Conservation (phyloP, 2,113 vertebrate species). For the Prochilodus magdalenae region DNA sequence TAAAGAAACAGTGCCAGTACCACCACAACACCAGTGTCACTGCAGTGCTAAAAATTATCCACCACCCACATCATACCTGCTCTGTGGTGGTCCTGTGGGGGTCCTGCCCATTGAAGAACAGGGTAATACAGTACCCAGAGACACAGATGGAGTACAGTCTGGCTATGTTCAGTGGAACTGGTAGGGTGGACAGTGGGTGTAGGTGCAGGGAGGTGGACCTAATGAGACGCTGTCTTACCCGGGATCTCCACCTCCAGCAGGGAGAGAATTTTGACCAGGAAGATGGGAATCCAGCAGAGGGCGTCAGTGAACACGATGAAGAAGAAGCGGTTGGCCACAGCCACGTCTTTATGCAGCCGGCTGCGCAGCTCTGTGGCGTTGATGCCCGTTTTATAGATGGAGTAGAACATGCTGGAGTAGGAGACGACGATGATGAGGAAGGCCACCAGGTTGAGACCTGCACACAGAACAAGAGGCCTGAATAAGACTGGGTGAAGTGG, state of each 20-base stretch:
- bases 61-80: too few species aligned
- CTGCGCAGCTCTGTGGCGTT: constrained; percentile 75
- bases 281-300: constrained; percentile 90
- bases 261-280: constrained; percentile 81
- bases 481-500: neutral
- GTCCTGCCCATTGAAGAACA: too few species aligned
- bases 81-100: too few species aligned
- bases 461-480: constrained; percentile 41
- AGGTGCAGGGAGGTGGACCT: too few species aligned
- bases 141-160: too few species aligned
- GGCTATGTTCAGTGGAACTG: too few species aligned
- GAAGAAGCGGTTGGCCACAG: constrained; percentile 80
- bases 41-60: too few species aligned
- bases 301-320: constrained; percentile 88
- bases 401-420: constrained; percentile 82
- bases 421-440: constrained; percentile 79
- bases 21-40: too few species aligned
- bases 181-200: too few species aligned
- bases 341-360: constrained; percentile 74
- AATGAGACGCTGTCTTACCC: constrained; percentile 65
- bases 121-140: too few species aligned
- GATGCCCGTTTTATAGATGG: constrained; percentile 77
- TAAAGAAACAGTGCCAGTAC: too few species aligned
- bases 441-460: constrained; percentile 81
- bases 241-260: constrained; percentile 81